Conservation (phyloP, 2,888 invertebrate species). For the Cyclophora albipunctata region DNA sequence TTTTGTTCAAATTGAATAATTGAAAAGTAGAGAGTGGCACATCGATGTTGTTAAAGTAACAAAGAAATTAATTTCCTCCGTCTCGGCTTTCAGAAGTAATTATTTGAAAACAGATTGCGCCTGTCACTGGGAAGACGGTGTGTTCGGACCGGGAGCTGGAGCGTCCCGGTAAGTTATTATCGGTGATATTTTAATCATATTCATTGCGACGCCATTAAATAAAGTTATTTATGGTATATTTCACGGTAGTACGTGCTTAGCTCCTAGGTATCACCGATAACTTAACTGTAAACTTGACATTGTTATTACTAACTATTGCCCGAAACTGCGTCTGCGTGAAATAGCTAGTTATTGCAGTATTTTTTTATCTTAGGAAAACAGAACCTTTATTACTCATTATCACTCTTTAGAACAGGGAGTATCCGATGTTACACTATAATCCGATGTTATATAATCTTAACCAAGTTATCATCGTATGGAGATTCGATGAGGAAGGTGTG, state of each 20-base stretch:
- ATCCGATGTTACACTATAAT: too few species aligned
- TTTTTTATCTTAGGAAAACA: too few species aligned
- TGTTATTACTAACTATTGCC: too few species aligned
- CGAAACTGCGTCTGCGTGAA: too few species aligned
- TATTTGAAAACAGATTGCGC: slow-evolving; percentile 68
- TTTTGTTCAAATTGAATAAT: neutral
- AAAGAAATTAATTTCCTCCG: slow-evolving; percentile 64
- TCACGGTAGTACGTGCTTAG: neutral
- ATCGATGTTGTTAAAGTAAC: slow-evolving; percentile 50
- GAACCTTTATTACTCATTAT: too few species aligned
- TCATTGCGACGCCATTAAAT: slow-evolving; percentile 9
- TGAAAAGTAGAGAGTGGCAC: slow-evolving; percentile 24
- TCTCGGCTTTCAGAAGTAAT: slow-evolving; percentile 66
- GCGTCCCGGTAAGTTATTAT: slow-evolving; percentile 2
- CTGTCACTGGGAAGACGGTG: slow-evolving; percentile 48
- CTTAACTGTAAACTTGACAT: too few species aligned
- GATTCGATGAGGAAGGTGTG: too few species aligned
- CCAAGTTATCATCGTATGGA: too few species aligned
- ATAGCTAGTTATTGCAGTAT: too few species aligned
- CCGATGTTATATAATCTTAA: too few species aligned
- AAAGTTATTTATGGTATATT: slow-evolving; percentile 1
- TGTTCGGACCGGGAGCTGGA: slow-evolving; percentile 32
- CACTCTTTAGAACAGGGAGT: too few species aligned
- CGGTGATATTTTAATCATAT: neutral
- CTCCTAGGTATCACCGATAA: too few species aligned